Conservation (phyloP, 2,113 vertebrate species). For the Aegypius monachus region DNA sequence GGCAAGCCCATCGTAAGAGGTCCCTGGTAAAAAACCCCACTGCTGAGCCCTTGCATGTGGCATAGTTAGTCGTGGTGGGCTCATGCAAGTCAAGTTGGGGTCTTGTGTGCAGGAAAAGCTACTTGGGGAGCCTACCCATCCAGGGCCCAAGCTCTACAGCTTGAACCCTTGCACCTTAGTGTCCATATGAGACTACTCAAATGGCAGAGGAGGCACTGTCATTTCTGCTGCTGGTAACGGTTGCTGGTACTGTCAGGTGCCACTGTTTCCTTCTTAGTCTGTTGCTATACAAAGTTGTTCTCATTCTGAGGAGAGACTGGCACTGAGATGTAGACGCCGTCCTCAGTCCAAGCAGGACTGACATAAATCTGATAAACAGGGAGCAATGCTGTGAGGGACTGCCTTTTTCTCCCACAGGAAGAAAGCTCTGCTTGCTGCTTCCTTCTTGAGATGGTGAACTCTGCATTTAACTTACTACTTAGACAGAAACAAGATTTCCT, state of each 20-base stretch:
- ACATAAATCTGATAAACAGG: neutral
- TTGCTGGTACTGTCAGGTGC: neutral
- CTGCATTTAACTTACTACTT: neutral
- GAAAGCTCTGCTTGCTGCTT: neutral
- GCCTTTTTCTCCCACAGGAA: neutral
- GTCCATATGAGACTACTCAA: accelerated
- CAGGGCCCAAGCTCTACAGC: neutral
- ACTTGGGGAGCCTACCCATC: neutral
- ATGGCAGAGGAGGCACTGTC: neutral
- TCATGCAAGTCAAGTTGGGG: accelerated
- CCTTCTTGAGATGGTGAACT: neutral
- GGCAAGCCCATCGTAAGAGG: neutral
- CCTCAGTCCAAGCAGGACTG: neutral
- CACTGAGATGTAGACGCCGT: neutral
- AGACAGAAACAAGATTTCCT: neutral
- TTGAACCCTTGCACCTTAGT: neutral
- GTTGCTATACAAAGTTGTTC: neutral
- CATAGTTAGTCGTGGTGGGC: neutral
- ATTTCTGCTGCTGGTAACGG: neutral
- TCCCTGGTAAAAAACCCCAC: neutral
- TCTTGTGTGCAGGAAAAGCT: neutral
- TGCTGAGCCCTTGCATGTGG: neutral
- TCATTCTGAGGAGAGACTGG: neutral
- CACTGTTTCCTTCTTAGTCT: neutral
- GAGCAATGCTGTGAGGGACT: neutral